Conservation (phyloP, 30 jellyfish, hydroid and myxozoan genomes). For the Aurelia sp. region DNA sequence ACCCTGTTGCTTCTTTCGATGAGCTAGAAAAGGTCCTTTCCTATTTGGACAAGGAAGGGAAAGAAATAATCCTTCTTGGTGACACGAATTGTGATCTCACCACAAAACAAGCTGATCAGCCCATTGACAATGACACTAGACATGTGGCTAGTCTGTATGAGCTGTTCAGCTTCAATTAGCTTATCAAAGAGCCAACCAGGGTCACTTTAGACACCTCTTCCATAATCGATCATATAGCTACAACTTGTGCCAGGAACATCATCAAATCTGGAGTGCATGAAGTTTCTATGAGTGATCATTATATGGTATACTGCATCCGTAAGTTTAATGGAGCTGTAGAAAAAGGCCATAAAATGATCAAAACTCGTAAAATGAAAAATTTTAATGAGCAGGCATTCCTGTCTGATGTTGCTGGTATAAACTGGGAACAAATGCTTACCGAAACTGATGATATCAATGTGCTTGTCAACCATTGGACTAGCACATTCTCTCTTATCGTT, state of each 20-base stretch:
- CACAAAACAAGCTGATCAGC: neutral
- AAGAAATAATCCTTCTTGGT: constrained; percentile 14
- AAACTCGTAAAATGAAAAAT: constrained; percentile 58
- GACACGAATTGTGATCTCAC: constrained; percentile 26
- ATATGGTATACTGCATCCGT: constrained; percentile 42
- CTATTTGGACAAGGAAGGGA: neutral
- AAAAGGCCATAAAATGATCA: constrained; percentile 42
- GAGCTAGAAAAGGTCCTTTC: no score
- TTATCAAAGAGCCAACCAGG: neutral
- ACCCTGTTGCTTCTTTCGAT: no score
- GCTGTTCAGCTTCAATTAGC: neutral
- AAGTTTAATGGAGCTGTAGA: constrained; percentile 53
- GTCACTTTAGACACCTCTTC: neutral
- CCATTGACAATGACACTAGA: neutral
- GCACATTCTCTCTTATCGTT: constrained; percentile 33
- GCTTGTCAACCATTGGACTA: constrained; percentile 5
- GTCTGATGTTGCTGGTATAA: no score
- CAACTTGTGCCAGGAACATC: no score
- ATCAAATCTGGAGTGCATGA: constrained; percentile 19
- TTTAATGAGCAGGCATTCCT: constrained; percentile 11
- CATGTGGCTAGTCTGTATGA: neutral
- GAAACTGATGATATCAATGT: no score
- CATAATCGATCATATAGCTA: no score
- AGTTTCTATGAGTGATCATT: constrained; percentile 60
- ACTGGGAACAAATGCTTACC: no score